Evolutionary conservation across 2,113 vertebrate genomes (phyloP).

Genomic region (Echinops telfairi): DNA sequence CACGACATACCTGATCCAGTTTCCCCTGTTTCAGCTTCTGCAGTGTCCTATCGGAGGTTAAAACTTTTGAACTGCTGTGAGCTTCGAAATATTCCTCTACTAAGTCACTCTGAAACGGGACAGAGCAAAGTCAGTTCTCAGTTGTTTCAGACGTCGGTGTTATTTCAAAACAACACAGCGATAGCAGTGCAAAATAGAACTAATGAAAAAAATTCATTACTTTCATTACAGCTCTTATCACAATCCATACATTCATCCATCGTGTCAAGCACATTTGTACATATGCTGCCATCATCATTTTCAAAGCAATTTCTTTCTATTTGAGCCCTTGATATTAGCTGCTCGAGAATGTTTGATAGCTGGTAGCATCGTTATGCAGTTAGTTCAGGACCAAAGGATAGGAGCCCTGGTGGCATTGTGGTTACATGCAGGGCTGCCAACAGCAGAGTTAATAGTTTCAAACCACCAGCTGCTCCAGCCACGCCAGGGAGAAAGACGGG

Average conservation of each 20-base stretch:
- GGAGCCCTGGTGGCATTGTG: too few species aligned
- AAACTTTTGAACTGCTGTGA: conserved; percentile 96
- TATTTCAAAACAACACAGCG: conserved; percentile 31
- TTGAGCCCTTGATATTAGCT: too few species aligned
- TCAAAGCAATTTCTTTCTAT: too few species aligned
- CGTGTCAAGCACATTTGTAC: too few species aligned
- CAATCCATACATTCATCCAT: too few species aligned
- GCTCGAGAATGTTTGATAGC: background rate
- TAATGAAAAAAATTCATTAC: background rate
- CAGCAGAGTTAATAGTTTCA: too few species aligned
- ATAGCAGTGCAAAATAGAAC: background rate
- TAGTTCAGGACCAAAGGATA: background rate
- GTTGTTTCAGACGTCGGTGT: conserved; percentile 1
- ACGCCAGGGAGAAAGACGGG: too few species aligned
- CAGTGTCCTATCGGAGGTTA: conserved; percentile 96
- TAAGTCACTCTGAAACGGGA: conserved; percentile 88
- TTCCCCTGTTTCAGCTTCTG: conserved; percentile 93
- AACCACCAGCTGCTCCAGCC: too few species aligned
- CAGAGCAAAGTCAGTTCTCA: conserved; percentile 68
- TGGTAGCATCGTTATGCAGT: background rate
- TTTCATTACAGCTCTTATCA: too few species aligned
- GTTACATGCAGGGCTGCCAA: too few species aligned
- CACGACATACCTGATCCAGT: conserved; percentile 91
- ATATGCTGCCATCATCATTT: too few species aligned
- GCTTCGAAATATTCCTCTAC: conserved; percentile 98